Evolutionary conservation across 2,113 vertebrate genomes (phyloP).

Genomic region (Heptranchias perlo): DNA sequence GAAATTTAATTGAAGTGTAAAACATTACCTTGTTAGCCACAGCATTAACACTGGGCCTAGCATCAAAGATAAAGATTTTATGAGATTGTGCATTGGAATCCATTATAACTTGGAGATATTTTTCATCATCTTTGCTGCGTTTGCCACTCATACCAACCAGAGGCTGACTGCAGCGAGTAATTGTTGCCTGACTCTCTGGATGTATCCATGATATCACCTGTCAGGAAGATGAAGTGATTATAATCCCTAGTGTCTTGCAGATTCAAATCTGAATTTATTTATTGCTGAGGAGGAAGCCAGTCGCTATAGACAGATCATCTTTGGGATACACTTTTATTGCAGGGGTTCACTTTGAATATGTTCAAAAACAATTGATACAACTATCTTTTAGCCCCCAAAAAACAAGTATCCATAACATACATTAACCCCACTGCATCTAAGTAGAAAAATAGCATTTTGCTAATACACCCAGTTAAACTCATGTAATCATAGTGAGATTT

Average conservation of each 20-base stretch:
- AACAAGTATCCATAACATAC: not conserved
- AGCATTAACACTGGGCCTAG: slow-evolving; percentile 87
- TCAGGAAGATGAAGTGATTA: not conserved
- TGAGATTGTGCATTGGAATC: slow-evolving; percentile 96
- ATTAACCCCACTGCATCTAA: not conserved
- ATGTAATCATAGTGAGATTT: not conserved
- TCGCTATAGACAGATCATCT: not conserved
- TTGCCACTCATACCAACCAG: slow-evolving; percentile 89
- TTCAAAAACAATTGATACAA: not conserved
- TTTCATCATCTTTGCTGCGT: slow-evolving; percentile 91
- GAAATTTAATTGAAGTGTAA: slow-evolving; percentile 9
- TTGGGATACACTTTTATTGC: not conserved
- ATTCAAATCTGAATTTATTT: not conserved
- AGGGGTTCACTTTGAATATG: not conserved
- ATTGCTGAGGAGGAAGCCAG: not conserved
- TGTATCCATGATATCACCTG: slow-evolving; percentile 97
- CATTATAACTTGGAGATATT: slow-evolving; percentile 92
- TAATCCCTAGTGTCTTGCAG: not conserved
- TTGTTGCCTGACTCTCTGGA: slow-evolving; percentile 89
- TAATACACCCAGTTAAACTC: not conserved
- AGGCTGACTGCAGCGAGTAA: slow-evolving; percentile 89
- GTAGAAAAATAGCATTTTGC: not conserved
- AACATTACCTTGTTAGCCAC: slow-evolving; percentile 85
- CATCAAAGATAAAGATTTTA: slow-evolving; percentile 96
- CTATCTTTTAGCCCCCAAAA: no score